Evolutionary conservation across 1,140 invertebrate species (phyloP).

Genomic region (Atta colombica): DNA sequence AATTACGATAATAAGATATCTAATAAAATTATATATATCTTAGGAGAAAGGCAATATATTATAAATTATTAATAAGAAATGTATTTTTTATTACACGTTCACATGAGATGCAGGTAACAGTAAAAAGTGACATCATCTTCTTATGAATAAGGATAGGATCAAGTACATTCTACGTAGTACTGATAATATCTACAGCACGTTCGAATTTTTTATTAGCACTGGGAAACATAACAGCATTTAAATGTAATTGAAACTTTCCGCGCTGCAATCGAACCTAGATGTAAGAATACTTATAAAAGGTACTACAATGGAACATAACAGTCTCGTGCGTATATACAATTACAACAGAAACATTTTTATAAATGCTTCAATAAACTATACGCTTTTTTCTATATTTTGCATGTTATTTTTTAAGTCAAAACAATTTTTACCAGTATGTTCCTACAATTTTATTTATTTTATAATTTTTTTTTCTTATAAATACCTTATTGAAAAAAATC

Average conservation of each 20-base stretch:
- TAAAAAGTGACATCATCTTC: slow-evolving; percentile 26
- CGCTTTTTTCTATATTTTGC: neutral
- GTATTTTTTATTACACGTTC: neutral
- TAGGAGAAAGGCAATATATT: neutral
- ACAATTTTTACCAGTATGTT: neutral
- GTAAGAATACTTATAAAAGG: too few relatives aligned
- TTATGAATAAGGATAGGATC: slow-evolving; percentile 21
- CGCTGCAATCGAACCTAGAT: neutral
- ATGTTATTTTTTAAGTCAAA: neutral
- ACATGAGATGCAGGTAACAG: neutral
- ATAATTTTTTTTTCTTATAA: neutral
- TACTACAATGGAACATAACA: neutral
- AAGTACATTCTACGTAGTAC: slow-evolving; percentile 18
- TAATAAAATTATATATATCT: neutral
- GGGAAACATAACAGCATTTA: slow-evolving; percentile 17
- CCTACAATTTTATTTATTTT: neutral
- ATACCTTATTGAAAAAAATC: too few relatives aligned
- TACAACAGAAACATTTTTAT: neutral
- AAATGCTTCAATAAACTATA: neutral
- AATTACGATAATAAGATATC: neutral
- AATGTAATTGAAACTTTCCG: slow-evolving; percentile 20
- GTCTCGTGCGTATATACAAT: neutral
- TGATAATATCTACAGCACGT: slow-evolving; percentile 22
- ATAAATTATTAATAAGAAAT: slow-evolving; percentile 1
- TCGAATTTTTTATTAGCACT: slow-evolving; percentile 5